These are phyloP conservation scores for Drosophila lowei DNA, from an alignment of 1,140 invertebrate species.

Conservation along the genomic window DNA sequence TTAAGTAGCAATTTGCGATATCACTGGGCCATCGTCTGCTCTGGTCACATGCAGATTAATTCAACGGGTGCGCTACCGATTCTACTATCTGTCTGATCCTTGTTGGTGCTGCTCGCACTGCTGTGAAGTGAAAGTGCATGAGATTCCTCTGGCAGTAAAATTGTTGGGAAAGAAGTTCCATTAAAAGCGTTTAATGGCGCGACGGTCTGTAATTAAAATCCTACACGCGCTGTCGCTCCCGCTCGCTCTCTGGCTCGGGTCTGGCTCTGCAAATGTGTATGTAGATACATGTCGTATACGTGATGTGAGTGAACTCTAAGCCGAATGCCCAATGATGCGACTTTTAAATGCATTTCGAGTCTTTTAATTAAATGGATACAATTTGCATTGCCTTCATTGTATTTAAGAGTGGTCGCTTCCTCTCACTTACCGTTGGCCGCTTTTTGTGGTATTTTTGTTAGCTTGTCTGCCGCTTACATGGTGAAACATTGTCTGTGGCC, in stretches of 20 bases:
- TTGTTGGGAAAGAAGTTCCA: slow-evolving; percentile 69
- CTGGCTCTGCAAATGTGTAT: background rate
- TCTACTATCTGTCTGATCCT: slow-evolving; percentile 23
- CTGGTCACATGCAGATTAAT: slow-evolving; percentile 26
- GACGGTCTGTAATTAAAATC: slow-evolving; percentile 74
- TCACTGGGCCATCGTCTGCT: slow-evolving; percentile 21
- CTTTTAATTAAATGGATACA: slow-evolving; percentile 56
- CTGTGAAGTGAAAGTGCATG: slow-evolving; percentile 32
- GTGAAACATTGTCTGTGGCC: slow-evolving; percentile 39
- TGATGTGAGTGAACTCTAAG: slow-evolving; percentile 68
- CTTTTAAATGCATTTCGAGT: slow-evolving; percentile 59
- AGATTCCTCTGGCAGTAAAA: slow-evolving; percentile 69
- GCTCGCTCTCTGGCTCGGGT: background rate
- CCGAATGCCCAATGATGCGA: slow-evolving; percentile 24
- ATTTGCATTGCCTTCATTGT: slow-evolving; percentile 10
- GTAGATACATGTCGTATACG: slow-evolving; percentile 56
- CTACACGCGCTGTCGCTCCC: slow-evolving; percentile 38
- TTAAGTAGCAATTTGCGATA: background rate
- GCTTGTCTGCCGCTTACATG: slow-evolving; percentile 18
- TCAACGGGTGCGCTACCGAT: background rate
- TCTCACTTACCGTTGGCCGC: background rate
- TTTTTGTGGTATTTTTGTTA: slow-evolving; percentile 19
- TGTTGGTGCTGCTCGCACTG: slow-evolving; percentile 15
- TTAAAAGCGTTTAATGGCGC: slow-evolving; percentile 76
- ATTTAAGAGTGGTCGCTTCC: background rate